These are phyloP conservation scores for Pterobdella sp. DNA, from an alignment of 2,888 invertebrate species.

Conservation along the genomic window DNA sequence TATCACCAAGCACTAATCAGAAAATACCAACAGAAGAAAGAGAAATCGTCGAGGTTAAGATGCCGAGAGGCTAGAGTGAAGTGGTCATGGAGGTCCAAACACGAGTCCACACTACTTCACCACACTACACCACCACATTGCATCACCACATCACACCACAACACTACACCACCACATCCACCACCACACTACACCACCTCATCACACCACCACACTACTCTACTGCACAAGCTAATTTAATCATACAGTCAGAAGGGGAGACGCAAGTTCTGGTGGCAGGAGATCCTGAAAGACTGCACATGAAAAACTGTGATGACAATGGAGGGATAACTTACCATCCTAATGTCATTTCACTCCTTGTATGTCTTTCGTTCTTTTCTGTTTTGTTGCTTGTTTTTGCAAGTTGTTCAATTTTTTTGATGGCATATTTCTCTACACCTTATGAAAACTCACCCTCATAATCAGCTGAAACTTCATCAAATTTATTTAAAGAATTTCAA, in stretches of 20 bases:
- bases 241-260: conserved; percentile 57
- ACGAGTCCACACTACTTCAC: background rate
- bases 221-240: conserved; percentile 59
- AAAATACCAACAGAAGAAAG: too few species aligned
- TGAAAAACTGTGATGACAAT: conserved; percentile 60
- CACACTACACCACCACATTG: background rate
- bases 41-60: too few species aligned
- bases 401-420: background rate
- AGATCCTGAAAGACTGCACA: conserved; percentile 70
- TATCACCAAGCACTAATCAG: too few species aligned
- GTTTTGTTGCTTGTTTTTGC: background rate
- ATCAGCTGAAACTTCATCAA: background rate
- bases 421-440: background rate
- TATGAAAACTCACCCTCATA: background rate
- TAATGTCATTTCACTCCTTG: conserved; percentile 63
- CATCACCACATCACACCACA: background rate
- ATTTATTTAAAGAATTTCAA: too few species aligned
- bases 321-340: conserved; percentile 72
- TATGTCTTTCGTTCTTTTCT: conserved; percentile 12
- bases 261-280: conserved; percentile 73
- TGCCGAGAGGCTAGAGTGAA: too few species aligned
- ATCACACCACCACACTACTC: background rate
- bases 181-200: background rate
- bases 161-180: background rate
- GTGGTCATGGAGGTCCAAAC: too few species aligned